Percentiles rank a stretch among this genome's conserved stretches.
Evolutionary conservation across 2,797 vertebrate genomes (phyloP).

Genomic region (Vultur gryphus): DNA sequence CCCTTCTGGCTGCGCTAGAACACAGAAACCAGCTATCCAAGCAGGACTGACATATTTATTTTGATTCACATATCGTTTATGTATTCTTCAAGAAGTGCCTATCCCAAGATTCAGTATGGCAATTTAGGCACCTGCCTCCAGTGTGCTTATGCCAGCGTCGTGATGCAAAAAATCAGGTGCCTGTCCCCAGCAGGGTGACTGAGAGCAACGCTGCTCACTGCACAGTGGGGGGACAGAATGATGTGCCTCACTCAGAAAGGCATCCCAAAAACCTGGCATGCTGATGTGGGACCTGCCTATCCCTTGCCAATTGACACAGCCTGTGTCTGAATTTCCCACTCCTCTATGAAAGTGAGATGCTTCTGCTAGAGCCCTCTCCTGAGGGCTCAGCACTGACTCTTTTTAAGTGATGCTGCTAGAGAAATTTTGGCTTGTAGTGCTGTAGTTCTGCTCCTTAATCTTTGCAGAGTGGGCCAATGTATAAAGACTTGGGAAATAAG

Average conservation of each 20-base stretch:
- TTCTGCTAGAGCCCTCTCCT: not conserved
- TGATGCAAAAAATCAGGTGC: not conserved
- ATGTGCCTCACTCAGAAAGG: not conserved
- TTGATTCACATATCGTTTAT: not conserved
- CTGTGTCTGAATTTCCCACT: not conserved
- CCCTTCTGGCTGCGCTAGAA: not conserved
- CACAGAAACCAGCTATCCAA: not conserved
- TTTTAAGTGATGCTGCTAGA: not conserved
- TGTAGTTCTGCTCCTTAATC: not conserved
- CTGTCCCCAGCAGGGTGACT: not conserved
- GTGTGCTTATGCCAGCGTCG: not conserved
- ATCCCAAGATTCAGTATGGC: not conserved
- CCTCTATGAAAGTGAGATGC: not conserved
- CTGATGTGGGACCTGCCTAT: not conserved
- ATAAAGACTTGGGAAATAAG: not conserved
- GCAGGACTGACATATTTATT: not conserved
- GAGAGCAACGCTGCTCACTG: rapidly evolving
- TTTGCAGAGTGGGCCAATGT: not conserved
- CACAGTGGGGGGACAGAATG: not conserved
- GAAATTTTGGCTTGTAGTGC: not conserved
- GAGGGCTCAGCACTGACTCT: not conserved
- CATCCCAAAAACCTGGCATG: not conserved
- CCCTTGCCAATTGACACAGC: not conserved
- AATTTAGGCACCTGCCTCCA: not conserved
- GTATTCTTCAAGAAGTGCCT: not conserved